Evolutionary conservation across 2,888 invertebrate genomes (phyloP), one percentile per base, ranked within the genome.

Genomic region (Lampropteryx suffumata): DNA sequence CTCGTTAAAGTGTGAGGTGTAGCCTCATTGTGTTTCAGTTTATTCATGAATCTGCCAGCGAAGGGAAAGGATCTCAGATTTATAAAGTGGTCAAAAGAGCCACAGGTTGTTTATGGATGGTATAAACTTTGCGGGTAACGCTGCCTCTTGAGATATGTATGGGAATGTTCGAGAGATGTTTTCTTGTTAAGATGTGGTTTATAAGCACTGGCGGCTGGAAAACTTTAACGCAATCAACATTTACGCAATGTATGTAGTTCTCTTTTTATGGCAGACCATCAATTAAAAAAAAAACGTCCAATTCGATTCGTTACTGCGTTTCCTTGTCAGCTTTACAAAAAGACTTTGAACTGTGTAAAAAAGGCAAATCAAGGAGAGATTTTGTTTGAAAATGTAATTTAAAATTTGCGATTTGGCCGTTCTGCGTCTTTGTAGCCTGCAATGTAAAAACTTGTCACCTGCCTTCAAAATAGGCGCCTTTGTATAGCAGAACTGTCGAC

Each of bases 401-500:
- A n/a, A n/a, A n/a, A n/a, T n/a, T n/a, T n/a, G n/a, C n/a, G n/a
- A n/a, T n/a, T n/a, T n/a, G n/a, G n/a, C n/a, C n/a, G n/a, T n/a
- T n/a, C n/a, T n/a, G n/a, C n/a, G n/a, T n/a, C n/a, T 17, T 17
- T 17, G 17, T 17, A 17, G 2, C 17, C 3, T 3, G 17, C 17
- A 4, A 17, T 2, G 6, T 24, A 24, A 24, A 44, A 9, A 46
- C 29, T 21, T 67, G 43, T 65, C 67, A 63, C 57, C 37, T 3
- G 64, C 48, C 26, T 6, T 41, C 12, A 56, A 50, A 71, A 76
- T 75, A 69, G 6, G 7, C 17, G 30, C 10, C 32, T 39, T 24
- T 39, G 37, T 45, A 52, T 8, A 62, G 54, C 49, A 53, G 52
- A 67, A 63, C 57, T 62, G 69, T 69, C 65, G 57, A 57, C 66